Percentiles rank a stretch among this genome's conserved stretches.
Conservation (phyloP, 2,888 invertebrate genomes). For the Drosophila leonis region DNA sequence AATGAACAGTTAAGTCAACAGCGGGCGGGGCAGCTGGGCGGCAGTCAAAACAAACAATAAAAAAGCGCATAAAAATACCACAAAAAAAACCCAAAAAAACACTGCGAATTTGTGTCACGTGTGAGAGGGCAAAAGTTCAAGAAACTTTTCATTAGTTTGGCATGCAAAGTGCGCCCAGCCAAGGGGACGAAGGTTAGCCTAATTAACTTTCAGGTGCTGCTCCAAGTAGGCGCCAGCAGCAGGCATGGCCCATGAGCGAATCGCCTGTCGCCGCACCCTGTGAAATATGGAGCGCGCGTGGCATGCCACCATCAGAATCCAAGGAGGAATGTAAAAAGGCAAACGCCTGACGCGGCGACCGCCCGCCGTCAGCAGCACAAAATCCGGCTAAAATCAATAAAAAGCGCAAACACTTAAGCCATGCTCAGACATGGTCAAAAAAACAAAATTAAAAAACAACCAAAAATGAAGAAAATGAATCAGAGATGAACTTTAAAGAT, state of each 20-base stretch:
- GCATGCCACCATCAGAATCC: conserved; percentile 47
- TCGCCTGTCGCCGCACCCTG: conserved; percentile 57
- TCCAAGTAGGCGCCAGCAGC: conserved; percentile 45
- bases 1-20: conserved; percentile 42
- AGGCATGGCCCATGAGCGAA: conserved; percentile 54
- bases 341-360: conserved; percentile 30
- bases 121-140: conserved; percentile 52
- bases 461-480: conserved; percentile 35
- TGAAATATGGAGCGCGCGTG: conserved; percentile 72
- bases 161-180: conserved; percentile 51
- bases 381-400: conserved; percentile 79
- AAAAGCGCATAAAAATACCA: conserved; percentile 46
- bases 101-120: conserved; percentile 43
- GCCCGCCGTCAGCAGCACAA: conserved; percentile 49
- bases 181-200: conserved; percentile 24
- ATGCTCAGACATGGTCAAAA: conserved; percentile 48
- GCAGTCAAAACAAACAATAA: conserved; percentile 68
- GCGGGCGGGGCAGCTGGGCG: not conserved
- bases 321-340: conserved; percentile 18
- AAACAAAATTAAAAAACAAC: not conserved
- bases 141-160: conserved; percentile 55
- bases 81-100: conserved; percentile 21
- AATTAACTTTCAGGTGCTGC: conserved; percentile 36
- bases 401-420: conserved; percentile 67
- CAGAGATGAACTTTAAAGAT: conserved; percentile 36